Percentiles rank a stretch among this genome's conserved stretches.
Evolutionary conservation across 2,888 invertebrate genomes (phyloP).

Genomic region (Acrobasis repandana): DNA sequence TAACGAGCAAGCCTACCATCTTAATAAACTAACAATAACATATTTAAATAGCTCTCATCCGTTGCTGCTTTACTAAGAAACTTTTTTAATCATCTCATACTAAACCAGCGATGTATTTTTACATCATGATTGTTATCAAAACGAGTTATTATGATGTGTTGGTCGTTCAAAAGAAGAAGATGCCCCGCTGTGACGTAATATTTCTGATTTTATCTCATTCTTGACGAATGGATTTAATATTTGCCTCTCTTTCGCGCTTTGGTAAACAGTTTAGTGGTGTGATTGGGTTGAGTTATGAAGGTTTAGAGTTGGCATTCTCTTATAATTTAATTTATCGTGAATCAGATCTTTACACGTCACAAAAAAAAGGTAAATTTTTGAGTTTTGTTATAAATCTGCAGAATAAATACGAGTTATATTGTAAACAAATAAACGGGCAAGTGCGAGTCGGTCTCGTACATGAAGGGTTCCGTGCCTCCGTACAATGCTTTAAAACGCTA

Average conservation of each 20-base stretch:
- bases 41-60: conserved; percentile 31
- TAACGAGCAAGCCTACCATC: conserved; percentile 68
- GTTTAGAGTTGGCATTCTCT: conserved; percentile 38
- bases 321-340: conserved; percentile 32
- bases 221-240: conserved; percentile 69
- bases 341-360: conserved; percentile 26
- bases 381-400: no score
- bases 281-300: conserved; percentile 56
- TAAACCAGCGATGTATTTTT: conserved; percentile 37
- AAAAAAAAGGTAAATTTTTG: no score
- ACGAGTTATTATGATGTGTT: conserved; percentile 38
- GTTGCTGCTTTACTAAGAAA: conserved; percentile 37
- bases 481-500: no score
- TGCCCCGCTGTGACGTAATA: conserved; percentile 80
- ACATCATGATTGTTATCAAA: conserved; percentile 19
- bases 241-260: conserved; percentile 71
- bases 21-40: conserved; percentile 26
- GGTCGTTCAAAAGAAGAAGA: conserved; percentile 57
- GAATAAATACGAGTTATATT: no score
- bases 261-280: conserved; percentile 74
- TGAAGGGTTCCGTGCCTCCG: no score
- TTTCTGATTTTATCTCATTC: conserved; percentile 75
- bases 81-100: not conserved
- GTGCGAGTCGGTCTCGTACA: no score
- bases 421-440: no score